These are phyloP conservation scores for Lepidonotus clava DNA, from an alignment of 2,888 invertebrate genomes.

Conservation along the genomic window DNA sequence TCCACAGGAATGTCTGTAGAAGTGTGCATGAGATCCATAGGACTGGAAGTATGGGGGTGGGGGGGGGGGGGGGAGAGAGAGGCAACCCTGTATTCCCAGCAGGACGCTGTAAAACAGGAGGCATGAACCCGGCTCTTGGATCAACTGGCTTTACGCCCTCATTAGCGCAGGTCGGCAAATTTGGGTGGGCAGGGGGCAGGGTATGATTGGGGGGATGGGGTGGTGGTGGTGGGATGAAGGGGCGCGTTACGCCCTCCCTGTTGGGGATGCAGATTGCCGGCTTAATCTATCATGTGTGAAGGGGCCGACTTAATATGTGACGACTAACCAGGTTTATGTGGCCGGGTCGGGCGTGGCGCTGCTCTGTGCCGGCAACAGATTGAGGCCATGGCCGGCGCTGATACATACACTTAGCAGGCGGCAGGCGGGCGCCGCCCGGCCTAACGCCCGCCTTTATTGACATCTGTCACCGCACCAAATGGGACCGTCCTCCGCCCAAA, in stretches of 20 bases:
- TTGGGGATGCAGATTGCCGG: slow-evolving; percentile 47
- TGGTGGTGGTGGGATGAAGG: not conserved
- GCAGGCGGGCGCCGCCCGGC: not conserved
- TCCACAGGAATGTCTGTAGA: not conserved
- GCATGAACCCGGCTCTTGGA: not conserved
- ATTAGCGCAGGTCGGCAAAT: not conserved
- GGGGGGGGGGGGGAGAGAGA: not conserved
- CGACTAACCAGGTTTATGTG: not conserved
- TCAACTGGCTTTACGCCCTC: not conserved
- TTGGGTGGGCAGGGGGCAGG: not conserved
- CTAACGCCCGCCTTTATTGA: slow-evolving; percentile 18
- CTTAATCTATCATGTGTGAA: slow-evolving; percentile 27
- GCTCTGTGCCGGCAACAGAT: slow-evolving; percentile 13
- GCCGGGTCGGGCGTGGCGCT: not conserved
- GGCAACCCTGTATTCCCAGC: not conserved
- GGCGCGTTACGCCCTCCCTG: not conserved
- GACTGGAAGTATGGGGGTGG: not conserved
- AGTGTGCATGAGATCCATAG: not conserved
- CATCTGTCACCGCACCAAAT: slow-evolving; percentile 42
- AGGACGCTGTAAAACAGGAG: not conserved
- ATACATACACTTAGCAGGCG: slow-evolving; percentile 39
- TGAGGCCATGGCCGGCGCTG: not conserved
- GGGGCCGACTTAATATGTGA: slow-evolving; percentile 4
- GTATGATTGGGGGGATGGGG: not conserved
- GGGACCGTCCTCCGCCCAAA: not conserved